Conservation (phyloP, 2,888 invertebrate genomes). For the Holacanthella duospinosa region DNA sequence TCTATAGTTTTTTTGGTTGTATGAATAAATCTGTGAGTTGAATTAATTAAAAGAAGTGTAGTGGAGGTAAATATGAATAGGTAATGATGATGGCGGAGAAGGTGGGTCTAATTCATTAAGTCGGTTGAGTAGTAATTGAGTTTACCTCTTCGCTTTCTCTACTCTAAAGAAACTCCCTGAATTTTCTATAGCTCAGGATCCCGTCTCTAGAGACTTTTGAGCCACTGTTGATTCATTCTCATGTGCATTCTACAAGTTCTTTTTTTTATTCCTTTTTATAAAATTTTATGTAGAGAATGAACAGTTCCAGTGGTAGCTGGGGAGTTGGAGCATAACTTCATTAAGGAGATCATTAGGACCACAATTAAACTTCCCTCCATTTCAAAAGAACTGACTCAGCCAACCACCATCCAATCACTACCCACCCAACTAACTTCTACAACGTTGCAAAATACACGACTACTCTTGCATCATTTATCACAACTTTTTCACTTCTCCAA, state of each 20-base stretch:
- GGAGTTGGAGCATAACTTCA: not conserved
- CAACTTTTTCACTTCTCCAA: no score
- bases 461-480: no score
- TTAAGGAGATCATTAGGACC: not conserved
- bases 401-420: no score
- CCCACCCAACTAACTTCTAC: no score
- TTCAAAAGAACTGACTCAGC: not conserved
- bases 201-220: not conserved
- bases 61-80: constrained; percentile 1
- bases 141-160: not conserved
- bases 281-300: not conserved
- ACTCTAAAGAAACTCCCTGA: not conserved
- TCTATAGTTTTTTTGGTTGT: not conserved
- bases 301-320: not conserved
- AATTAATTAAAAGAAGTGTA: constrained; percentile 1
- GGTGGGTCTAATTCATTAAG: constrained; percentile 6
- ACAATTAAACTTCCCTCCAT: not conserved
- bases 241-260: not conserved
- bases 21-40: not conserved
- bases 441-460: no score
- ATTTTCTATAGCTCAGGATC: not conserved
- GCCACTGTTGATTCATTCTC: not conserved
- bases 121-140: constrained; percentile 2
- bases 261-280: not conserved
- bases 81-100: not conserved